phyloP scores from a whole-genome alignment of 2,113 vertebrate genomes.

The Brachypodius melanocephalos region DNA sequence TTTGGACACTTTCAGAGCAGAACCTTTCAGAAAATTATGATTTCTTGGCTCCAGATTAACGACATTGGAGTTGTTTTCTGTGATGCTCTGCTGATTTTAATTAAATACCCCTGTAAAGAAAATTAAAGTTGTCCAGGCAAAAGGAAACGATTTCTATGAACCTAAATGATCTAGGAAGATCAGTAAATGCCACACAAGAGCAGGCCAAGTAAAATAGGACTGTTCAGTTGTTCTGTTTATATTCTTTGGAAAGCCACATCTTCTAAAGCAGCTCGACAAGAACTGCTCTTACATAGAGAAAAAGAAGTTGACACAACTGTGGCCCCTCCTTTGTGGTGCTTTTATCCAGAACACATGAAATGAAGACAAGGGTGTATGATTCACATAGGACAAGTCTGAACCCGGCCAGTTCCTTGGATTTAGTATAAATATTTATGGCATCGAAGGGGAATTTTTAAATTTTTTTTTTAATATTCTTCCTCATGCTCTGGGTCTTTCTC shows the following conservation, averaged over 20 bases:
- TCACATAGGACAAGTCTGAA: neutral
- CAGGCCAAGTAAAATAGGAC: neutral
- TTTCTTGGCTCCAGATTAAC: neutral
- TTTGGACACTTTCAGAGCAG: neutral
- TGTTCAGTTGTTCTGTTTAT: neutral
- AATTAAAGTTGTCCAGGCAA: neutral
- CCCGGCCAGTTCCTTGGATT: constrained; percentile 23
- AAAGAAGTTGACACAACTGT: neutral
- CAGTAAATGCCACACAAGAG: neutral
- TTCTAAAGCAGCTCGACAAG: neutral
- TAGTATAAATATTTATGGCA: constrained; percentile 43
- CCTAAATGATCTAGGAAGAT: neutral
- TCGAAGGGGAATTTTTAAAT: neutral
- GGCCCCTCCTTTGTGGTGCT: neutral
- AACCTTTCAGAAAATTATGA: neutral
- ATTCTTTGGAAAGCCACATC: neutral
- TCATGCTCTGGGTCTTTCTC: neutral
- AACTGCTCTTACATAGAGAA: neutral
- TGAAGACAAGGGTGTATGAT: neutral
- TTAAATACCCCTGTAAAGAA: neutral
- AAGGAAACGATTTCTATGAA: neutral
- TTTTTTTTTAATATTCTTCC: neutral
- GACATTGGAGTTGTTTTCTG: neutral
- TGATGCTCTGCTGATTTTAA: neutral
- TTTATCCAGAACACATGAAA: neutral